phyloP scores from a whole-genome alignment of 2,888 invertebrate species.

The Epirrita christyi region DNA sequence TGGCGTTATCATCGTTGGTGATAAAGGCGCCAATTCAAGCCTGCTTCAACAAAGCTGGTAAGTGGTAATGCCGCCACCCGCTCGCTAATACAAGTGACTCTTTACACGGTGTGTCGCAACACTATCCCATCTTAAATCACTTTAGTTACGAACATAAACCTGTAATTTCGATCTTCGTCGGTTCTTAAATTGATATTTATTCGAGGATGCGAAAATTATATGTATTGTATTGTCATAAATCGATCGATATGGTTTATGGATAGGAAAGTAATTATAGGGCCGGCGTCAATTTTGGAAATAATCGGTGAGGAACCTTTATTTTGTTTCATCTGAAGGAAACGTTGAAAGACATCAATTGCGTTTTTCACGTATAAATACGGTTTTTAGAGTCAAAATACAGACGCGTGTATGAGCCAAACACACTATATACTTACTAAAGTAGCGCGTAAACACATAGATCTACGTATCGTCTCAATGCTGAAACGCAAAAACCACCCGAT shows the following conservation, averaged over 20 bases:
- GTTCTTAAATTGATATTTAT: slow-evolving; percentile 43
- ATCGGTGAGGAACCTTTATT: not conserved
- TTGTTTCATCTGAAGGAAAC: no score
- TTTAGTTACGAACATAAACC: slow-evolving; percentile 34
- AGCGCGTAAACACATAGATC: no score
- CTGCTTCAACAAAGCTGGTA: not conserved
- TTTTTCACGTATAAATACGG: no score
- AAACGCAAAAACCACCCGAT: no score
- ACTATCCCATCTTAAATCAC: slow-evolving; percentile 34
- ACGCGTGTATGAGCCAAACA: no score
- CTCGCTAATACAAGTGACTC: not conserved
- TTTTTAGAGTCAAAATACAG: no score
- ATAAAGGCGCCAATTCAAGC: no score
- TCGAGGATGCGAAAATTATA: slow-evolving; percentile 39
- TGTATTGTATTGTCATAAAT: slow-evolving; percentile 33
- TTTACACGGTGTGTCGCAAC: slow-evolving; percentile 6
- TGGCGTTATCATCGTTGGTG: no score
- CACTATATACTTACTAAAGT: no score
- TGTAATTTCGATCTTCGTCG: slow-evolving; percentile 39
- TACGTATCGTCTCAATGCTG: no score
- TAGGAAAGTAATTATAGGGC: slow-evolving; percentile 21
- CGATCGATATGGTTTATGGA: slow-evolving; percentile 18
- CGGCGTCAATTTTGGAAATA: slow-evolving; percentile 10
- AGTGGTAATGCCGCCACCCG: no score
- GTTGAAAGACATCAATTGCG: no score